Percentiles rank a stretch among this genome's conserved stretches.
phyloP scores from a whole-genome alignment of 2,888 invertebrate genomes.

The Coronaproctus castanopsis region DNA sequence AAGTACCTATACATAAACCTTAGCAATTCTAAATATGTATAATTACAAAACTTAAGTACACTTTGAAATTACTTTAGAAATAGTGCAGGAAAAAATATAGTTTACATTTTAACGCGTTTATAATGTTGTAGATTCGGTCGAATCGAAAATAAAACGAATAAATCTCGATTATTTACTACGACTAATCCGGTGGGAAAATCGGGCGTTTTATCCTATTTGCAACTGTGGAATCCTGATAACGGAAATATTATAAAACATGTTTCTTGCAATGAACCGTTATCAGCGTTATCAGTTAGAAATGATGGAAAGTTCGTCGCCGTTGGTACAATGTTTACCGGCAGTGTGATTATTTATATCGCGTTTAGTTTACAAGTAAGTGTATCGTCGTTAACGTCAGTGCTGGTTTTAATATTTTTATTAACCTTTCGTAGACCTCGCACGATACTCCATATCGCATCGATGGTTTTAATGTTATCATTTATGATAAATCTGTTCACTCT shows the following conservation, averaged over 20 bases:
- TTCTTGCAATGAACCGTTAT: conserved; percentile 50
- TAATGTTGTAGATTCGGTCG: conserved; percentile 51
- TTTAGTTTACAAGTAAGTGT: conserved; percentile 62
- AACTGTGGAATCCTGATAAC: conserved; percentile 52
- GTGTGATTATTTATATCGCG: conserved; percentile 71
- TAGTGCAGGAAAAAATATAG: too few relatives aligned
- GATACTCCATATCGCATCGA: too few relatives aligned
- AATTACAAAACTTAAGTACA: too few relatives aligned
- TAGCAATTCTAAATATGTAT: too few relatives aligned
- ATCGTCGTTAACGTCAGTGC: too few relatives aligned
- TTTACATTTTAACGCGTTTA: too few relatives aligned
- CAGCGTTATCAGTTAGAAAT: conserved; percentile 68
- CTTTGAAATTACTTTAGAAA: too few relatives aligned
- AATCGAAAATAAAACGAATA: conserved; percentile 43
- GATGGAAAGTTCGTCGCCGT: conserved; percentile 82
- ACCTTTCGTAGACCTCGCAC: too few relatives aligned
- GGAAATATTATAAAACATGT: conserved; percentile 37
- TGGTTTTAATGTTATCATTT: too few relatives aligned
- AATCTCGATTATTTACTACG: conserved; percentile 50
- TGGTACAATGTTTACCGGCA: conserved; percentile 84
- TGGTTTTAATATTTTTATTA: too few relatives aligned
- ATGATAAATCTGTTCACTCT: too few relatives aligned
- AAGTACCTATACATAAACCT: too few relatives aligned
- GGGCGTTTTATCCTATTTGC: conserved; percentile 53
- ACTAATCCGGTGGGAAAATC: conserved; percentile 57